These are phyloP conservation scores for Microcebus tavaratra DNA, from an alignment of 2,113 vertebrate genomes.

Conservation along the genomic window DNA sequence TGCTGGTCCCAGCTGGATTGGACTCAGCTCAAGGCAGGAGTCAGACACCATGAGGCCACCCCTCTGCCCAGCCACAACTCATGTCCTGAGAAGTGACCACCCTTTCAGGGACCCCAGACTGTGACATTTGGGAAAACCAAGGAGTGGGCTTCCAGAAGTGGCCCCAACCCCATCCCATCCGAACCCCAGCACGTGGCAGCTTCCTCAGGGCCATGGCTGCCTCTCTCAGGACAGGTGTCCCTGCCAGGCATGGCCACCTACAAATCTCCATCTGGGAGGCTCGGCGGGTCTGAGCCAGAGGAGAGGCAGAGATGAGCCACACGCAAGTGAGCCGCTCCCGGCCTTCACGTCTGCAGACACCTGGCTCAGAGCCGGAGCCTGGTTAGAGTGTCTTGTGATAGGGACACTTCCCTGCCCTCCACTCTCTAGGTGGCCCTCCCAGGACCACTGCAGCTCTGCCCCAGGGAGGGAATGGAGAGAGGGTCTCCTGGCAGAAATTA, in stretches of 20 bases:
- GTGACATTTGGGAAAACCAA: neutral
- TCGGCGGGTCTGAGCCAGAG: too few relatives aligned
- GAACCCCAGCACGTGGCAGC: neutral
- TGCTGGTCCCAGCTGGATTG: too few relatives aligned
- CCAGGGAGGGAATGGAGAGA: neutral
- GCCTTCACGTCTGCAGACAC: too few relatives aligned
- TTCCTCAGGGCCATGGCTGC: neutral
- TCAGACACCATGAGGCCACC: neutral
- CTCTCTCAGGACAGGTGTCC: neutral
- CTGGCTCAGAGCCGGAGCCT: neutral
- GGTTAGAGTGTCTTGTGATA: neutral
- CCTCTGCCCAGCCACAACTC: too few relatives aligned
- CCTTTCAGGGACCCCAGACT: neutral
- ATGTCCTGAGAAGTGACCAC: fast-evolving
- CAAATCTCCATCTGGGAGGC: too few relatives aligned
- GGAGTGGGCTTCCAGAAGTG: neutral
- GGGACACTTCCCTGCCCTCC: neutral
- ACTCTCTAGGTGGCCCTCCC: too few relatives aligned
- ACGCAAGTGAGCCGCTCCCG: too few relatives aligned
- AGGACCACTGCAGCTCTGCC: neutral
- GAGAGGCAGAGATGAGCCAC: too few relatives aligned
- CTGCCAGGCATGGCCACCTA: too few relatives aligned
- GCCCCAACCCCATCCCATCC: neutral
- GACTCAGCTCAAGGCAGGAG: neutral
- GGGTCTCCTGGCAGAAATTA: neutral